These are phyloP conservation scores for Idaea biselata DNA, from an alignment of 2,888 invertebrate genomes.

Conservation along the genomic window DNA sequence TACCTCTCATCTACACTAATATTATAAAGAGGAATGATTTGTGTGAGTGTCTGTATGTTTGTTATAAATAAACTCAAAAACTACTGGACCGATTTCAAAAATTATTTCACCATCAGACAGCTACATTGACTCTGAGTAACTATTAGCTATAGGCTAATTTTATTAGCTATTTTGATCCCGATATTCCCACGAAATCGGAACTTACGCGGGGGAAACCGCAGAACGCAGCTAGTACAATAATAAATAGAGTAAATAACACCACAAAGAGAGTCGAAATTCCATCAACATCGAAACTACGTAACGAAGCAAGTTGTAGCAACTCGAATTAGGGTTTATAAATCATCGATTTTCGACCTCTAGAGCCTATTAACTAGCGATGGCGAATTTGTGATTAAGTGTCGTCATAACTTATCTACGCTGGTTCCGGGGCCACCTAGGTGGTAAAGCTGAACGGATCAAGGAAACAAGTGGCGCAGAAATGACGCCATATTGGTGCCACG, in stretches of 20 bases:
- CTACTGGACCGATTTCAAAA: no score
- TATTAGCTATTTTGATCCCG: no score
- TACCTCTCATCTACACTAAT: no score
- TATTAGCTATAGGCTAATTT: no score
- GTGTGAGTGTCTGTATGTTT: no score
- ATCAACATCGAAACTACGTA: background rate
- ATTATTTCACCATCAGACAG: no score
- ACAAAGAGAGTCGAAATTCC: background rate
- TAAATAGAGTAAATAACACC: background rate
- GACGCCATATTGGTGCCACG: background rate
- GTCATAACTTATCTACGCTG: constrained; percentile 58
- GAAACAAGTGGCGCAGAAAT: background rate
- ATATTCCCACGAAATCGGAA: no score
- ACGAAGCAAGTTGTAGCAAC: constrained; percentile 22
- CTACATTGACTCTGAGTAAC: no score
- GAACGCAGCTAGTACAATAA: background rate
- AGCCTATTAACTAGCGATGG: constrained; percentile 55
- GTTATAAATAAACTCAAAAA: no score
- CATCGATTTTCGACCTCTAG: constrained; percentile 44
- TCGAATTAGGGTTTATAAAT: constrained; percentile 50
- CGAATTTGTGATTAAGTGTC: constrained; percentile 63
- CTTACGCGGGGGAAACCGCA: no score
- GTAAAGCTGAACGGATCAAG: background rate
- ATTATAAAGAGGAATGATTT: no score
- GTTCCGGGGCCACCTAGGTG: constrained; percentile 36